Evolutionary conservation across 2,113 vertebrate species (phyloP), one percentile per base, ranked within the genome.

Genomic region (Mesembrinibis cayennensis): DNA sequence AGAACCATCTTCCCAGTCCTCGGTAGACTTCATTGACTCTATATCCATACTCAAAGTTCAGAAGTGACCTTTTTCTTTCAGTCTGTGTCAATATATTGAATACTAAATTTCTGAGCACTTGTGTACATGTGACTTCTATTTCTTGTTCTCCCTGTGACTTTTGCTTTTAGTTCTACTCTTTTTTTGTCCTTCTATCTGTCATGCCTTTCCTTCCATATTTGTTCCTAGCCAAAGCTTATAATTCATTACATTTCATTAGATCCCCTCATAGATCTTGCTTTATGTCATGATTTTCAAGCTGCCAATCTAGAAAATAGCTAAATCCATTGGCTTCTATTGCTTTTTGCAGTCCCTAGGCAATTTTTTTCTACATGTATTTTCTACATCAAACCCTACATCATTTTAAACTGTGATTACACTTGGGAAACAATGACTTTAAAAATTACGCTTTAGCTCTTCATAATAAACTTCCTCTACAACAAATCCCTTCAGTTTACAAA

Each of bases 11-110:
- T 83, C 22, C 14, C 25, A 47, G 49, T 69, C 23, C 53, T 89
- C 67, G 59, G 27, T 83, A 65, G 87, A 34, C 18, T 77, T 89
- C 45, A 56, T 38, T 89, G 67, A 55, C 47, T 87, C 36, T 34
- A 9, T 80, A 72, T 73, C 63, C 27, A 40, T 87, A 22, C 42
- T 61, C 36, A 42, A 18, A 81, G 62, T 81, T 95, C 49, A 49
- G 36, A 73, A 91, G 18, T 91, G 80, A 77, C 40, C 58, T 91
- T 95, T 92, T 30, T 70, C 21, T 94, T 97, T 69, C 63, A 36
- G 8, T 89, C 44, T 69, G 19, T 70, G 45, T 87, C 62, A 44
- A 40, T 70, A 77, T 69, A 44, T 87, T 56, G 50, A 83, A 79
- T 50, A 71, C 36, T 78, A 30, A 38, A 77, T 86, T 87, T 89